Conservation (phyloP, 1,140 invertebrate species). For the Drosophila pachea region DNA sequence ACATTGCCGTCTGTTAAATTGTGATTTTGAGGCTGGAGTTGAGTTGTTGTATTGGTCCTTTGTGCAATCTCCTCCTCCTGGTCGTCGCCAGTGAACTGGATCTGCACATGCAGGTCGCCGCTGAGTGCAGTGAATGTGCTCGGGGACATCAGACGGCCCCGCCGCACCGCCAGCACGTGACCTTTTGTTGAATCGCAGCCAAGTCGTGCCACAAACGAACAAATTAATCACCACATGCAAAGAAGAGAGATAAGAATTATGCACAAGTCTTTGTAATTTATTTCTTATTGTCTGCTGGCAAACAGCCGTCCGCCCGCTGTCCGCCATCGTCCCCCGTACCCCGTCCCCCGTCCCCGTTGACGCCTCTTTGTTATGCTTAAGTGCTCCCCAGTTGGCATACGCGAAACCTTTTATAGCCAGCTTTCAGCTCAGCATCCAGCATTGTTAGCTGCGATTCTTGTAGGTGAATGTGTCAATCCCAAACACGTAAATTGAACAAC, state of each 20-base stretch:
- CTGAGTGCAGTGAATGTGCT: constrained; percentile 82
- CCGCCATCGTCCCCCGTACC: constrained; percentile 13
- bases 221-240: constrained; percentile 48
- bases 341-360: constrained; percentile 18
- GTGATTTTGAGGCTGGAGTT: constrained; percentile 18
- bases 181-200: constrained; percentile 69
- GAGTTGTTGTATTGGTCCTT: constrained; percentile 22
- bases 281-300: constrained; percentile 53
- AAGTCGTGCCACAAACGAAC: constrained; percentile 24
- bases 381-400: constrained; percentile 29
- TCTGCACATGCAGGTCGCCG: constrained; percentile 82
- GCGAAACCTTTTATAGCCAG: constrained; percentile 12
- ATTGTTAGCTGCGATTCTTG: background rate
- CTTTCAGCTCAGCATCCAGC: constrained; percentile 6
- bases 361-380: constrained; percentile 40
- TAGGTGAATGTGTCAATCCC: constrained; percentile 3
- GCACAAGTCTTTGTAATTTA: constrained; percentile 68
- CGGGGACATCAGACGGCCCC: constrained; percentile 79
- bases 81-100: constrained; percentile 67
- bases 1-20: constrained; percentile 9
- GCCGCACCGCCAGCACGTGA: constrained; percentile 78
- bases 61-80: constrained; percentile 22
- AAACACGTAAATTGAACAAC: background rate
- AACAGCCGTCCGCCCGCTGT: constrained; percentile 8
- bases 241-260: constrained; percentile 65